These are phyloP conservation scores for Lemur catta DNA, from an alignment of 2,797 vertebrate species.

Conservation along the genomic window DNA sequence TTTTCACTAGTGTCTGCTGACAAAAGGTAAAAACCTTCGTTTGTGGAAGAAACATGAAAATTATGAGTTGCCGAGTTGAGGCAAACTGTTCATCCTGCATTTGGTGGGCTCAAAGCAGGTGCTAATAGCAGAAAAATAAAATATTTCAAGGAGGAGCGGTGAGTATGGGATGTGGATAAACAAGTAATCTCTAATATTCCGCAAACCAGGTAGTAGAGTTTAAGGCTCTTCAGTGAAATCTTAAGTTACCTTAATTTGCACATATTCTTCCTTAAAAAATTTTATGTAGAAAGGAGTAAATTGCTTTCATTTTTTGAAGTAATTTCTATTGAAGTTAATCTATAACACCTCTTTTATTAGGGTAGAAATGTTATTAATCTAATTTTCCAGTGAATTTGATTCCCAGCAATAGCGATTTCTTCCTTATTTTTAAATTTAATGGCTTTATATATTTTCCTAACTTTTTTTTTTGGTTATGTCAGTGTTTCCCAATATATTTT, in stretches of 20 bases:
- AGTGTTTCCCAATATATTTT: constrained; percentile 43
- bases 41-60: not conserved
- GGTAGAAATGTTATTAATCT: not conserved
- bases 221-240: not conserved
- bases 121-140: not conserved
- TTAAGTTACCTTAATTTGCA: not conserved
- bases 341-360: not conserved
- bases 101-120: not conserved
- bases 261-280: not conserved
- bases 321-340: constrained; percentile 15
- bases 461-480: not conserved
- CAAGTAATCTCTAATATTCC: not conserved
- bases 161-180: not conserved
- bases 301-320: constrained; percentile 23
- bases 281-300: not conserved
- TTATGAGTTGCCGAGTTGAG: not conserved
- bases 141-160: not conserved
- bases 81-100: not conserved
- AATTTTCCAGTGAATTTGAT: not conserved
- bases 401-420: not conserved
- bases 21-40: not conserved
- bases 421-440: constrained; percentile 19
- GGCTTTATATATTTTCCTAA: constrained; percentile 37
- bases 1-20: not conserved
- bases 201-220: not conserved